Base-by-base conservation (phyloP, 2,797 vertebrate genomes). In the Pseudochromis fuscus region DNA sequence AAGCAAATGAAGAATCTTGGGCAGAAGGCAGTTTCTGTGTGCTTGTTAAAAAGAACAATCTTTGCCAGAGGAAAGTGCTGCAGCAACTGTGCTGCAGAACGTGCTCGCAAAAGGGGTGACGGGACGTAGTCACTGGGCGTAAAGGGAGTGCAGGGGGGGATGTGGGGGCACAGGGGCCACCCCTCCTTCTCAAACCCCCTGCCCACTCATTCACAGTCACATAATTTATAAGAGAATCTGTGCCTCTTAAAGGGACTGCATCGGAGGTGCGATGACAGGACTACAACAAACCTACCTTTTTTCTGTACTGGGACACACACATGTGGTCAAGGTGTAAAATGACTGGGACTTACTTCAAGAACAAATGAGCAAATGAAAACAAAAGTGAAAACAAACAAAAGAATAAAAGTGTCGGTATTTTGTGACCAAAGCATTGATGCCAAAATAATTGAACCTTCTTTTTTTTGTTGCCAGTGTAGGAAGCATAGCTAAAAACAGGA, bases 1-100 rank as follows among this genome's bases (percentile, higher is more conserved):
- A 98, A 99, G 97, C 98, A 95, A 98, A 97, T 96, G 97, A 99
- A 97, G 98, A 99, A 95, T 97, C 97, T 91, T 99, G 97, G 98
- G 97, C 97, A 12, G 97, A 99, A 94, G 98, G 98, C 93, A 97
- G 97, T 93, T 99, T 99, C 96, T 99, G 98, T 94, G 96, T 97
- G 95, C 94, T 99, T 85, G 98, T 99, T 93, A 98, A 99, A 98
- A 99, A 98, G 96, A 99, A 99, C 96, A 98, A 98, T 95, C 96
- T 99, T 84, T 99, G 98, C 92, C 96, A 98, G 91, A 95, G 98
- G 92, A 99, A 98, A 94, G 98, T 98, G 90, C 96, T 99, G 91
- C 98, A 99, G 95, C 98, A 99, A 90, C 94, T 99, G 82, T 99
- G 98, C 95, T 99, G 98, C 95, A 98, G 96, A 97, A 99, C 98